Conservation (phyloP, 2,113 vertebrate species). For the Myrmophylax atrothorax region DNA sequence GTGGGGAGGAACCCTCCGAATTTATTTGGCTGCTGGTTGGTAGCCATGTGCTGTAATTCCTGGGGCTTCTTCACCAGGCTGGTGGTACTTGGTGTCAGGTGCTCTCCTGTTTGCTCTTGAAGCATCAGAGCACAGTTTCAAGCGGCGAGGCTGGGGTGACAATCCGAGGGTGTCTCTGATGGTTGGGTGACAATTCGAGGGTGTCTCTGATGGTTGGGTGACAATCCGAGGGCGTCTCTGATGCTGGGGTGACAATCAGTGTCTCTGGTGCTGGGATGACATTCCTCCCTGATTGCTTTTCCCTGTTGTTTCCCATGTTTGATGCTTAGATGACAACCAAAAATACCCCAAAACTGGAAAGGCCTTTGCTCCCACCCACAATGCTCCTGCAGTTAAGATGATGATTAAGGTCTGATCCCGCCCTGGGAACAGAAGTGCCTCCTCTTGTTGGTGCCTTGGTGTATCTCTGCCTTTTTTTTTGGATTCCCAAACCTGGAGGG, state of each 20-base stretch:
- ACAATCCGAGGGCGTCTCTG: neutral
- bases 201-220: neutral
- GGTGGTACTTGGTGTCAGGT: neutral
- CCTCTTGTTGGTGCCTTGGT: neutral
- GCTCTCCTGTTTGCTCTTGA: neutral
- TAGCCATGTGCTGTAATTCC: neutral
- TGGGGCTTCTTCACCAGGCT: neutral
- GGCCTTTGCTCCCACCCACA: neutral
- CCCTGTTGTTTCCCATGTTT: neutral
- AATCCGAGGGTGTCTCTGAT: neutral
- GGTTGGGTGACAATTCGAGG: neutral
- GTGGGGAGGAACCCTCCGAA: neutral
- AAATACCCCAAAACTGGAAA: neutral
- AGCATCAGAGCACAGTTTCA: neutral
- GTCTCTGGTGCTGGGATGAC: neutral
- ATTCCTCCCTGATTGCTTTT: neutral
- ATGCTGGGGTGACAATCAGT: neutral
- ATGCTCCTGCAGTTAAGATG: neutral
- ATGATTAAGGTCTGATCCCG: neutral
- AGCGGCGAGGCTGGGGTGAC: neutral
- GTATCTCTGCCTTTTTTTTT: neutral
- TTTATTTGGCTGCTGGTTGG: neutral
- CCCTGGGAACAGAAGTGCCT: neutral
- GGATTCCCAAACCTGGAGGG: neutral
- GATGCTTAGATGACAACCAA: neutral